Evolutionary conservation across 2,888 invertebrate genomes (phyloP), one percentile per base, ranked within the genome.

Genomic region (Panorpa germanica): DNA sequence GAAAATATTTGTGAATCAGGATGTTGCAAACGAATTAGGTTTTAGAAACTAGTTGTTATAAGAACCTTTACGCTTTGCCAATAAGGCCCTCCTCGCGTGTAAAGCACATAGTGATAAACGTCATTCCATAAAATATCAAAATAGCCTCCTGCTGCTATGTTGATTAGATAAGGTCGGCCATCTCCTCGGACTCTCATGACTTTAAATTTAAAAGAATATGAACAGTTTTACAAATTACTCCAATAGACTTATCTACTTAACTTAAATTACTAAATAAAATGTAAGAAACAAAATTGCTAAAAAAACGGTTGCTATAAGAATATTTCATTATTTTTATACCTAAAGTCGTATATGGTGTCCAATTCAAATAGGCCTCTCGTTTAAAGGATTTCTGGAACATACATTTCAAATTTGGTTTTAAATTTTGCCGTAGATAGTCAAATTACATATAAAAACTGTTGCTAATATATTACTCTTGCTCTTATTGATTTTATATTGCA

Each of bases 51-150:
- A 32, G n/a, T 33, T 31, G 22, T 14, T 13, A 9, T n/a, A 35
- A 37, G 45, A 54, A 83, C 83, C 65, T 74, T 83, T 15, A 77
- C 70, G 36, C 70, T 57, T 59, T 98, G 96, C 98, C 98, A 98
- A 50, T 98, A 95, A 1, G 98, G 98, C 0, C 96, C 95, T 21
- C 98, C 98, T 53, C 93, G 69, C 0, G 98, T 98, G 48, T 72
- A 86, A 4, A 98, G 55, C 0, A 77, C 70, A 52, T 76, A 95
- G 43, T 76, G 71, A 49, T 76, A 88, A 10, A 78, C 63, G 52
- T 93, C 88, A 49, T 85, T 75, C 85, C 85, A 90, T n/a, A 66
- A 63, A 16, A 90, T 53, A 50, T 96, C 95, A 44, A 67, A 78
- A 40, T 66, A 67, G 3, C 78, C 81, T 42, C 73, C 70, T 0